A percentile compares a stretch with the other conserved stretches of the same genome.
These are phyloP conservation scores for Tamias sibiricus DNA, from an alignment of 2,113 vertebrate species.

Conservation along the genomic window DNA sequence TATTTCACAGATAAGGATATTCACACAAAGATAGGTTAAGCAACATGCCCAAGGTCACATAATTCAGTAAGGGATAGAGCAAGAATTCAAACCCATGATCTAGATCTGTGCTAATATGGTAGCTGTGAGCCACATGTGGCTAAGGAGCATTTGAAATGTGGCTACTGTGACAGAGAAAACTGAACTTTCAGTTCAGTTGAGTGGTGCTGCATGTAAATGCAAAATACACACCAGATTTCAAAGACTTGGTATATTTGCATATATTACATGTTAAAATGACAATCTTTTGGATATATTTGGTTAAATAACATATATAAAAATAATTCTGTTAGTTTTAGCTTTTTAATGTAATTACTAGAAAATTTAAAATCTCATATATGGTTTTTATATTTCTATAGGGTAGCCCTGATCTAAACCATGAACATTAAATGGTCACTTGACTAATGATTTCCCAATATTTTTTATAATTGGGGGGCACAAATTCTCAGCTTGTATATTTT, in stretches of 20 bases:
- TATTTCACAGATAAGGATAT: constrained; percentile 38
- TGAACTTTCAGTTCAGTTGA: constrained; percentile 46
- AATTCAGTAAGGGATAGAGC: neutral
- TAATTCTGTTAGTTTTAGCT: constrained; percentile 11
- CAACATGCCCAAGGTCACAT: constrained; percentile 29
- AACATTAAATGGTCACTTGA: neutral
- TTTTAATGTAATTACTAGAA: constrained; percentile 15
- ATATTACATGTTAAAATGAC: neutral
- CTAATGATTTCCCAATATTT: constrained; percentile 30
- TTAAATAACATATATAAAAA: constrained; percentile 41
- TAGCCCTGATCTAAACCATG: neutral
- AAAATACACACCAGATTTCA: constrained; percentile 25
- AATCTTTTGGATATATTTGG: neutral
- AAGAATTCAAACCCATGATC: constrained; percentile 3
- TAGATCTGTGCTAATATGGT: constrained; percentile 5
- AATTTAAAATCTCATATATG: neutral
- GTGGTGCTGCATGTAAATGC: neutral
- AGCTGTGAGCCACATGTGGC: neutral
- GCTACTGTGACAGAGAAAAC: neutral
- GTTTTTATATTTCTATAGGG: neutral
- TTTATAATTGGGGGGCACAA: neutral
- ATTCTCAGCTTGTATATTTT: neutral
- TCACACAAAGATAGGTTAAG: constrained; percentile 26
- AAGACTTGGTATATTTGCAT: constrained; percentile 19
- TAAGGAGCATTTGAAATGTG: constrained; percentile 25